These are phyloP conservation scores for Cephonodes hylas DNA, from an alignment of 2,888 invertebrate genomes.

Conservation along the genomic window DNA sequence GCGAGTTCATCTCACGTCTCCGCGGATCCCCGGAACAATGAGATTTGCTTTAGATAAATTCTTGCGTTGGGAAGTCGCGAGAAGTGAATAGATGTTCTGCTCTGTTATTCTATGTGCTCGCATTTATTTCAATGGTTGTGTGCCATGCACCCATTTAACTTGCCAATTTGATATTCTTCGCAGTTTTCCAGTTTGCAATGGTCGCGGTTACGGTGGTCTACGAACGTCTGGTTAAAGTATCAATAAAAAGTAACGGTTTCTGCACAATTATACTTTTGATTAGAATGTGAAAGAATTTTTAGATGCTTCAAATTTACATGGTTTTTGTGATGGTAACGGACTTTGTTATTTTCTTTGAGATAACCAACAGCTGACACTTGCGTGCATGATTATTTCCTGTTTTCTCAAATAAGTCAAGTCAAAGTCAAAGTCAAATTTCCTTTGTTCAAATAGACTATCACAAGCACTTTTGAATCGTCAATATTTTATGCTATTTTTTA, in stretches of 20 bases:
- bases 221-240: not conserved
- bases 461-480: too few species aligned
- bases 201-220: not conserved
- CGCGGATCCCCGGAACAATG: conserved; percentile 62
- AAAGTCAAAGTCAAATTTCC: too few species aligned
- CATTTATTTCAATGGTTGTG: conserved; percentile 12
- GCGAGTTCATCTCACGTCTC: conserved; percentile 67
- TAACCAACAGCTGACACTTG: too few species aligned
- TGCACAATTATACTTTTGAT: not conserved
- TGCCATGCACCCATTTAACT: not conserved
- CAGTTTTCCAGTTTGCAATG: not conserved
- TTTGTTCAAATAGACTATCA: too few species aligned
- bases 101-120: conserved; percentile 30
- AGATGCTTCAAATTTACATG: not conserved
- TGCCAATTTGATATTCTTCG: not conserved
- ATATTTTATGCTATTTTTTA: too few species aligned
- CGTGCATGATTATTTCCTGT: too few species aligned
- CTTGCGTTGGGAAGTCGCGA: conserved; percentile 41
- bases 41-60: conserved; percentile 70
- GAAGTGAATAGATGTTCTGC: conserved; percentile 46
- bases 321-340: not conserved
- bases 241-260: not conserved
- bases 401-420: too few species aligned
- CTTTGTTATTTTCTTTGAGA: too few species aligned
- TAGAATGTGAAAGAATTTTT: not conserved